Base-by-base conservation (phyloP, 1,140 invertebrate species). In the Brachionus rotundiformis region DNA sequence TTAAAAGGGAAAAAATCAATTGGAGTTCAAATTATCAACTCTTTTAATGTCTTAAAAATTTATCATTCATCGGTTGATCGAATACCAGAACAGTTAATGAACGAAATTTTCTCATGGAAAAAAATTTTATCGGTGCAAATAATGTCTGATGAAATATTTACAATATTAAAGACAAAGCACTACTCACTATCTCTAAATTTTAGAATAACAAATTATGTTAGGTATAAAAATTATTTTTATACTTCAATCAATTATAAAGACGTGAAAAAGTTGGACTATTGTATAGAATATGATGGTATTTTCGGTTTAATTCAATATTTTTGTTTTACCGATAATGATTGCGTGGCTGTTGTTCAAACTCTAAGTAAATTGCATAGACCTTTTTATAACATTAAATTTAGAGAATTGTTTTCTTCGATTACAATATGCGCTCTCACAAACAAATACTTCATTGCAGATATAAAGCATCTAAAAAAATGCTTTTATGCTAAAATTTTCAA, bases 11-110 rank as follows among this genome's bases (percentile, higher is more conserved):
- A 65, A 65, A 65, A 29, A 11, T 25, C 16, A 25, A 65, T 65
- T 65, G 61, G 27, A 7, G 61, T 65, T 29, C 61, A 65, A 65
- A 65, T 65, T 29, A 65, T 65, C 3, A 65, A 65, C 25, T 65
- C 61, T 6, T 65, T 65, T 65, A 65, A 31, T 61, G 29, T 65
- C 31, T 31, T 65, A 65, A 31, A 65, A 65, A 29, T 29, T n/a
- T 65, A 31, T 65, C 6, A 65, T 31, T 65, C 61, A 31, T 23
- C n/a, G 16, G 25, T 61, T 23, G 59, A 27, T 25, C n/a, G 8
- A 10, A 19, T 61, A 61, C 23, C 59, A 23, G 8, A 61, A 25
- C 16, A 16, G 3, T 4, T 11, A 25, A 23, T 23, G 10, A 25
- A 61, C 4, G 59, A 61, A 27, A 61, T 61, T 23, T 61, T 61